Percentiles rank a stretch among this genome's conserved stretches.
These are phyloP conservation scores for Calameuta filiformis DNA, from an alignment of 2,888 invertebrate genomes.

Conservation along the genomic window DNA sequence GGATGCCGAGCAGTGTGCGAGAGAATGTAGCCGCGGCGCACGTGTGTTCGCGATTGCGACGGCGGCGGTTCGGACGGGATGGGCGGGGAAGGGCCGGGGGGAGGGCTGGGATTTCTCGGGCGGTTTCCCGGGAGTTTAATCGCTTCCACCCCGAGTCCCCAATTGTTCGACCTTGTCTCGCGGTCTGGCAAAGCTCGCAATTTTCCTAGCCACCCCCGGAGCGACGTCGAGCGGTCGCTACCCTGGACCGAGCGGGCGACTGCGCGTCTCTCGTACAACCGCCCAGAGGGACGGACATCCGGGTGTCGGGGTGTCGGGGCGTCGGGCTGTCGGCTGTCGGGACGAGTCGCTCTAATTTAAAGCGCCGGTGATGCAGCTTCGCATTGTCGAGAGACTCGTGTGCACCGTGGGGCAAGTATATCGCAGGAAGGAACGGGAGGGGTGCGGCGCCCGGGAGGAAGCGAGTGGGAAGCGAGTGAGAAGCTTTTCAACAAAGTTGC, in stretches of 20 bases:
- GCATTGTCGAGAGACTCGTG: slow-evolving; percentile 43
- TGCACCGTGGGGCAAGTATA: slow-evolving; percentile 16
- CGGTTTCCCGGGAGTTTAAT: slow-evolving; percentile 37
- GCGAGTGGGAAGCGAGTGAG: slow-evolving; percentile 13
- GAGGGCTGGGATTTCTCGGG: background rate
- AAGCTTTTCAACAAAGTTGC: slow-evolving; percentile 50
- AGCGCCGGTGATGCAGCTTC: slow-evolving; percentile 27
- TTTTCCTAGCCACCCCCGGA: slow-evolving; percentile 25
- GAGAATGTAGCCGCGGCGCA: too few relatives aligned
- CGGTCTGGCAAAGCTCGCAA: slow-evolving; percentile 31
- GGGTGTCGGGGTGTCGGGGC: background rate
- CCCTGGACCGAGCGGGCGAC: too few relatives aligned
- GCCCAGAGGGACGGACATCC: too few relatives aligned
- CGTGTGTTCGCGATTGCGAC: too few relatives aligned
- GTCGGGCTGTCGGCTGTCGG: slow-evolving; percentile 2
- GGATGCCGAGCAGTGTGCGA: too few relatives aligned
- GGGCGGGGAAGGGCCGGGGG: background rate
- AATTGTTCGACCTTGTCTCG: slow-evolving; percentile 37
- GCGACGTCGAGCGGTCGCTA: too few relatives aligned
- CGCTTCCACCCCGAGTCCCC: slow-evolving; percentile 33
- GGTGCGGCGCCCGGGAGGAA: slow-evolving; percentile 17
- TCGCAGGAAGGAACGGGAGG: slow-evolving; percentile 25
- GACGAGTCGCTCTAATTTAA: slow-evolving; percentile 43
- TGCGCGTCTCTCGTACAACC: background rate
- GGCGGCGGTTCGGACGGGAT: too few relatives aligned